Evolutionary conservation across 2,113 vertebrate species (phyloP), one percentile per base, ranked within the genome.

Genomic region (Ptilonorhynchus violaceus): DNA sequence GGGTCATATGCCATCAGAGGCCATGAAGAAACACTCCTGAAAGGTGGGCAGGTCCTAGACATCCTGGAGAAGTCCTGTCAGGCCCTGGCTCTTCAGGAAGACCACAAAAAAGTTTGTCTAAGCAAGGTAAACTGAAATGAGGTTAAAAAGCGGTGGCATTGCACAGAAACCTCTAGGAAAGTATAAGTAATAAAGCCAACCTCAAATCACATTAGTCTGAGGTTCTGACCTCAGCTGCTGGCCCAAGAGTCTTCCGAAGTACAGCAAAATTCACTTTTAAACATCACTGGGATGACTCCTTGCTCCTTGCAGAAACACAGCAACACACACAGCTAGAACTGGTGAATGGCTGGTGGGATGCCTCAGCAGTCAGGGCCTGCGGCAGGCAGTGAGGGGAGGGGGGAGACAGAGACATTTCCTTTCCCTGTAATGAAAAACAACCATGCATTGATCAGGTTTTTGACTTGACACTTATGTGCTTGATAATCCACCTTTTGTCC

Each of bases 321-420:
- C 39, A 62, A 37, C 28, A 31, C 7, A 31, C 7, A 70, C 0
- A 37, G 7, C 66, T 63, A n/a, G 42, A 73, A 60, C 22, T 39
- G 53, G 46, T 11, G 49, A 76, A 46, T 3, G 19, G 28, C 56
- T 42, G 9, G 41, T 5, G 47, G 41, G 28, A 24, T 15, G 33
- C 35, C 46, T 50, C 46, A 30, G 56, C 66, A 10, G 8, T 9
- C 15, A 18, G 2, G 4, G 52, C 3, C 0, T 2, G 3, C 12
- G 49, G 47, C 31, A 35, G n/a, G 23, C 44, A 42, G 10, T 2
- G 27, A 80, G 28, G 22, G 62, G 19, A 17, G 31, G 15, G 28
- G 13, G 39, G 6, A 72, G 82, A n/a, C 4, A 2, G 11, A 58
- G 22, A 41, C 6, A 4, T 46, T n/a, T 35, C 55, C 39, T 67